These are phyloP conservation scores for Lacerta agilis DNA, from an alignment of 2,797 vertebrate genomes.

Conservation along the genomic window DNA sequence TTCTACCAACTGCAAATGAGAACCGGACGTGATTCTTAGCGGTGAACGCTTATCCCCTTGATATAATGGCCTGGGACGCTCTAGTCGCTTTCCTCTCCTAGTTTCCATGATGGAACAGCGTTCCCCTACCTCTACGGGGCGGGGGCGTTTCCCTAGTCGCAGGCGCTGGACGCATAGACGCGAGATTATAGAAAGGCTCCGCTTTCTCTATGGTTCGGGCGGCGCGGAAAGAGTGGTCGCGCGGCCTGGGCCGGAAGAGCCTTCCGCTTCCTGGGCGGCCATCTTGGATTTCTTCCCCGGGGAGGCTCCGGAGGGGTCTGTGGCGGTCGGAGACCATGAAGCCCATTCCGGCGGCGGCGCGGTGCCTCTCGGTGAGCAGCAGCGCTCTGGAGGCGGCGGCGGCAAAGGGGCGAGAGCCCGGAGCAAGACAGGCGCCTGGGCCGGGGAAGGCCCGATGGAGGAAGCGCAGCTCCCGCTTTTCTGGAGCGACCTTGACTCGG, in stretches of 20 bases:
- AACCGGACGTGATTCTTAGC: neutral
- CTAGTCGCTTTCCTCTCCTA: neutral
- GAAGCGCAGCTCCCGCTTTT: accelerated
- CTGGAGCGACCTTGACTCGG: neutral
- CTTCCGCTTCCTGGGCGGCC: neutral
- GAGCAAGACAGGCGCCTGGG: accelerated
- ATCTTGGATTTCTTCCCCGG: constrained; percentile 6
- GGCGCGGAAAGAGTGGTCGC: neutral
- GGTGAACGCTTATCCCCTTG: neutral
- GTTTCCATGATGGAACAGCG: neutral
- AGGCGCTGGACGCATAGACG: neutral
- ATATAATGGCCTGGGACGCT: neutral
- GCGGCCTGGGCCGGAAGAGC: constrained; percentile 48
- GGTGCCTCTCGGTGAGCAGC: constrained; percentile 42
- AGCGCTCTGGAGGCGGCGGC: accelerated
- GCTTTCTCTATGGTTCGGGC: accelerated
- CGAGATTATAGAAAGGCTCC: neutral
- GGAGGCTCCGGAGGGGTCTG: neutral
- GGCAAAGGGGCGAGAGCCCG: accelerated
- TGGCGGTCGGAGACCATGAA: constrained; percentile 34
- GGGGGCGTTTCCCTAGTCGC: neutral
- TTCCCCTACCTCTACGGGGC: too few relatives aligned
- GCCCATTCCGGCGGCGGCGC: neutral
- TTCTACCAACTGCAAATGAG: neutral
- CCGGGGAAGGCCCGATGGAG: accelerated